These are phyloP conservation scores for Eudorcas thomsonii DNA, from an alignment of 2,113 vertebrate species.

Conservation along the genomic window DNA sequence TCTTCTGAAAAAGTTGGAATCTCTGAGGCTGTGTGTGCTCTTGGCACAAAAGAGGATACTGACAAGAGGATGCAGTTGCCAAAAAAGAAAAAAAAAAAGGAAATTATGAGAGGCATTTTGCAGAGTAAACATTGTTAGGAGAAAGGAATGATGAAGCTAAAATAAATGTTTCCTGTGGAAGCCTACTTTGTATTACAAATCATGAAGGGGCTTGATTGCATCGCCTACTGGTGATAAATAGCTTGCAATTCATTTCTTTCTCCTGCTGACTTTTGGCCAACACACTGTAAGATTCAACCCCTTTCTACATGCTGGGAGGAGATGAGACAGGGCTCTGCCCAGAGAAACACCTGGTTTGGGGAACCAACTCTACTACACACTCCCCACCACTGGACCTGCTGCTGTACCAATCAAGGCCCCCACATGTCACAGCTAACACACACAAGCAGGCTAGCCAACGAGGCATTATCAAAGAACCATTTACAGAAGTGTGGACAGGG, in stretches of 20 bases:
- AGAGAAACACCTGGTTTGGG: not conserved
- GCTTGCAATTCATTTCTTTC: not conserved
- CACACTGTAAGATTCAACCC: not conserved
- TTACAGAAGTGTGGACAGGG: not conserved
- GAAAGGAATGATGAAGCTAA: not conserved
- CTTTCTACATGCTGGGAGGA: not conserved
- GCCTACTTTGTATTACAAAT: not conserved
- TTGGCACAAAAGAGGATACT: not conserved
- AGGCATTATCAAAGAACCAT: not conserved
- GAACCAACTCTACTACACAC: not conserved
- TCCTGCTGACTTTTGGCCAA: not conserved
- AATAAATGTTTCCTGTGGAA: conserved; percentile 23
- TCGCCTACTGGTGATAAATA: not conserved
- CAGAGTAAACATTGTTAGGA: conserved; percentile 32
- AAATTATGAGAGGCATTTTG: conserved; percentile 6
- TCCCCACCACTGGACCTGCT: not conserved
- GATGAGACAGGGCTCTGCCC: not conserved
- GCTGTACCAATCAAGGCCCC: not conserved
- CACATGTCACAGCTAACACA: not conserved
- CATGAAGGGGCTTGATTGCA: not conserved
- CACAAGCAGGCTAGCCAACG: not conserved
- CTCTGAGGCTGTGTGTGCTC: not conserved
- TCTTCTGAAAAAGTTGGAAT: not conserved
- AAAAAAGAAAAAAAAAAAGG: not conserved
- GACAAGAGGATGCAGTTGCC: not conserved